Evolutionary conservation across 2,797 vertebrate genomes (phyloP).

Genomic region (Hippoglossus hippoglossus): DNA sequence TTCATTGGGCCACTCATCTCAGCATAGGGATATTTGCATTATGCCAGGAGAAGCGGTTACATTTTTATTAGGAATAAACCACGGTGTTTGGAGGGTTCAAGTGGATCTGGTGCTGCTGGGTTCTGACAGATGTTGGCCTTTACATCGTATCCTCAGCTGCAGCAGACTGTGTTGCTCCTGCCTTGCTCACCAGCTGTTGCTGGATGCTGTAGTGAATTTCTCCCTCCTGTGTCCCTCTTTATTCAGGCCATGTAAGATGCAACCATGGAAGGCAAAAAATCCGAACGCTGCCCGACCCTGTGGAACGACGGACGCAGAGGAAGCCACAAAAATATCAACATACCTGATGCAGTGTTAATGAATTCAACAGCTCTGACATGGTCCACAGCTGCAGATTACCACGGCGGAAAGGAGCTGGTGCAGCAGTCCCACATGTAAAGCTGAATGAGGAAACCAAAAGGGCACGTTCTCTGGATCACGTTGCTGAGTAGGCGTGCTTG

Average conservation of each 20-base stretch:
- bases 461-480: slow-evolving; percentile 13
- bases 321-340: slow-evolving; percentile 24
- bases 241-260: slow-evolving; percentile 64
- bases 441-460: slow-evolving; percentile 31
- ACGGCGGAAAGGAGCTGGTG: slow-evolving; percentile 7
- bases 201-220: slow-evolving; percentile 7
- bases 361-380: slow-evolving; percentile 16
- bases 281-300: slow-evolving; percentile 41
- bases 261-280: slow-evolving; percentile 65
- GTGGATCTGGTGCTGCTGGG: background rate
- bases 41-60: no score
- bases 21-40: no score
- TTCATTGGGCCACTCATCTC: no score
- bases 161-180: background rate
- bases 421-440: background rate
- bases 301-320: slow-evolving; percentile 36
- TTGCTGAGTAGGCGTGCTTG: slow-evolving; percentile 32
- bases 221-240: slow-evolving; percentile 32
- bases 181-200: background rate
- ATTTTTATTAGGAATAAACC: no score
- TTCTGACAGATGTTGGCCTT: slow-evolving; percentile 1
- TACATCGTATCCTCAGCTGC: slow-evolving; percentile 2
- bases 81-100: no score
- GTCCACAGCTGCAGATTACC: slow-evolving; percentile 1
- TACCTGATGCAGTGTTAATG: background rate